These are phyloP conservation scores for Turritopsis rubra DNA, from an alignment of 30 jellyfish, hydroid and myxozoan genomes.

Conservation along the genomic window DNA sequence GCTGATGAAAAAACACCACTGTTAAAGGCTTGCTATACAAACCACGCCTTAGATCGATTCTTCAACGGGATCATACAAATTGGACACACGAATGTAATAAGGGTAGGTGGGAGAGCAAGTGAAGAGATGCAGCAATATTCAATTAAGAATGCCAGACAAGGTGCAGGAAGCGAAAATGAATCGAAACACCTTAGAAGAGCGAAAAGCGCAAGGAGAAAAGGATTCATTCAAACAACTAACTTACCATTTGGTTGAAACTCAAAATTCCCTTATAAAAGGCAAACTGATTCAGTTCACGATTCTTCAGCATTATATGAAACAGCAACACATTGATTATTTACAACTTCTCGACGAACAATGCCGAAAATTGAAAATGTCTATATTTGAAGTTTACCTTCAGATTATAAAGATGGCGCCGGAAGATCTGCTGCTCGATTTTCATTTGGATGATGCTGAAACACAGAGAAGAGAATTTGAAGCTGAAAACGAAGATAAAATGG, in stretches of 20 bases:
- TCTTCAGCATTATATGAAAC: not conserved
- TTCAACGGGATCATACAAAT: constrained; percentile 36
- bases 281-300: not conserved
- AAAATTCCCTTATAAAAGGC: not conserved
- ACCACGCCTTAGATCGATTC: constrained; percentile 75
- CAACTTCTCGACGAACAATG: not conserved
- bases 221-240: not conserved
- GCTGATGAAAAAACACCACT: constrained; percentile 14
- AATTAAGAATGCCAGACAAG: not conserved
- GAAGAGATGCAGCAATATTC: constrained; percentile 23
- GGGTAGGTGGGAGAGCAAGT: constrained; percentile 61
- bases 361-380: not conserved
- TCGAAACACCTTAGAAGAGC: not conserved
- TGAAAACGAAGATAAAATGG: not conserved
- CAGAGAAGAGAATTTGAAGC: not conserved
- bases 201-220: not conserved
- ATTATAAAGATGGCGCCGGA: not conserved
- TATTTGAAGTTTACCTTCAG: not conserved
- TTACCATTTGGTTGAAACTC: not conserved
- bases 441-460: not conserved
- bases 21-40: constrained; percentile 61
- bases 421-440: not conserved
- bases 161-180: not conserved
- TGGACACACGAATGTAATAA: constrained; percentile 40
- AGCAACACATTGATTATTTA: not conserved